Conservation (phyloP, 2,888 invertebrate genomes). For the Leuctra nigra region DNA sequence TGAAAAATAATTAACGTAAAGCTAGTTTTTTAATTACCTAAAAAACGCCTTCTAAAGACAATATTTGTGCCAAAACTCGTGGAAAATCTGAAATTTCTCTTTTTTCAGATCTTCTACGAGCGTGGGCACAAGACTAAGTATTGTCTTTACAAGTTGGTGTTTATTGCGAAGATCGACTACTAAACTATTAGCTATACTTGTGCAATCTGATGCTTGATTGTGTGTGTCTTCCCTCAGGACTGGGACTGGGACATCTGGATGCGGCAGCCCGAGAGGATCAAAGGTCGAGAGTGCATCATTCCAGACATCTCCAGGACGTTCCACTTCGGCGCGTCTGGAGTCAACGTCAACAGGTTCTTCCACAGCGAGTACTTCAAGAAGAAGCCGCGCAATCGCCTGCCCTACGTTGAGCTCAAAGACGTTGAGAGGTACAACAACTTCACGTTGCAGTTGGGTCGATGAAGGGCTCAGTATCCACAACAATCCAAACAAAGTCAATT, state of each 20-base stretch:
- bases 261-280: conserved; percentile 45
- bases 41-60: too few relatives aligned
- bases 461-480: not conserved
- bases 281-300: conserved; percentile 49
- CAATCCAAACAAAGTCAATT: not conserved
- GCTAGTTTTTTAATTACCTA: too few relatives aligned
- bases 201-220: not conserved
- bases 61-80: too few relatives aligned
- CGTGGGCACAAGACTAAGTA: too few relatives aligned
- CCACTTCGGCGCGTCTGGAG: conserved; percentile 52
- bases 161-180: too few relatives aligned
- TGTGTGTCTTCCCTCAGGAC: too few relatives aligned
- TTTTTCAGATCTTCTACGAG: too few relatives aligned
- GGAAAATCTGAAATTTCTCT: too few relatives aligned
- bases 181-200: not conserved
- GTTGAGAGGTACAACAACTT: conserved; percentile 44
- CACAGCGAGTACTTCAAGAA: conserved; percentile 52
- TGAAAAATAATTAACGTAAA: too few relatives aligned
- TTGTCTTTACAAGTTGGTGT: too few relatives aligned
- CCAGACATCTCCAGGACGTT: conserved; percentile 53
- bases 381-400: conserved; percentile 46
- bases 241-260: conserved; percentile 62
- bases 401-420: conserved; percentile 44
- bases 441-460: too few relatives aligned
- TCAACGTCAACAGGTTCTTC: conserved; percentile 54